Evolutionary conservation across 2,888 invertebrate species (phyloP).

Genomic region (Trissoscelio sp.): DNA sequence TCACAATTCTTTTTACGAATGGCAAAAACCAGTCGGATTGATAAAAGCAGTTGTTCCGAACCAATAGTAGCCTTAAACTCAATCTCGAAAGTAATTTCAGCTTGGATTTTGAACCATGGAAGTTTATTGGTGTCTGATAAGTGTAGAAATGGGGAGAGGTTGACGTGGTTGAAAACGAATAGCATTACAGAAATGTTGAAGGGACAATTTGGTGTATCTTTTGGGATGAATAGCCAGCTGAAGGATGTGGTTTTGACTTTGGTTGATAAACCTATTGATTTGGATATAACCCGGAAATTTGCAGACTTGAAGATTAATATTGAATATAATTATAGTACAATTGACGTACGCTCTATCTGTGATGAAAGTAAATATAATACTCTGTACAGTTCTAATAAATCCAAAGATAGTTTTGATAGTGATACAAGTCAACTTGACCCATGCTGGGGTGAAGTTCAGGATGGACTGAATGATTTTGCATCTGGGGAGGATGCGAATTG

Average conservation of each 20-base stretch:
- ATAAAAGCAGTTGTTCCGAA: too few species aligned
- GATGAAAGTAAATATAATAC: constrained; percentile 30
- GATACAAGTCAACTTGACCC: background rate
- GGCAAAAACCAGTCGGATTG: too few species aligned
- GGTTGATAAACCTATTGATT: background rate
- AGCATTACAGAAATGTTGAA: background rate
- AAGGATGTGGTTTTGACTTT: too few species aligned
- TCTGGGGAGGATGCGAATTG: background rate
- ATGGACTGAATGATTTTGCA: background rate
- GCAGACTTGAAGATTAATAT: background rate
- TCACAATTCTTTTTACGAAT: too few species aligned
- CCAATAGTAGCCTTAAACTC: too few species aligned
- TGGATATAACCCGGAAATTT: background rate
- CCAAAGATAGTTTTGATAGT: constrained; percentile 30
- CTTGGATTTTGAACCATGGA: too few species aligned
- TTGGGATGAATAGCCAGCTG: too few species aligned
- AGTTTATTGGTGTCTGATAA: too few species aligned
- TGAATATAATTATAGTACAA: constrained; percentile 13
- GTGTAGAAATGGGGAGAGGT: background rate
- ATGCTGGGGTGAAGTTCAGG: background rate
- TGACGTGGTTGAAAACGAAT: background rate
- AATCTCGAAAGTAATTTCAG: too few species aligned
- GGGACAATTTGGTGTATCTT: background rate
- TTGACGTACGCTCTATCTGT: constrained; percentile 12
- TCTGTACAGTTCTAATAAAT: constrained; percentile 23